phyloP scores from a whole-genome alignment of 1,140 invertebrate genomes.

The Pseudoatta argentina region DNA sequence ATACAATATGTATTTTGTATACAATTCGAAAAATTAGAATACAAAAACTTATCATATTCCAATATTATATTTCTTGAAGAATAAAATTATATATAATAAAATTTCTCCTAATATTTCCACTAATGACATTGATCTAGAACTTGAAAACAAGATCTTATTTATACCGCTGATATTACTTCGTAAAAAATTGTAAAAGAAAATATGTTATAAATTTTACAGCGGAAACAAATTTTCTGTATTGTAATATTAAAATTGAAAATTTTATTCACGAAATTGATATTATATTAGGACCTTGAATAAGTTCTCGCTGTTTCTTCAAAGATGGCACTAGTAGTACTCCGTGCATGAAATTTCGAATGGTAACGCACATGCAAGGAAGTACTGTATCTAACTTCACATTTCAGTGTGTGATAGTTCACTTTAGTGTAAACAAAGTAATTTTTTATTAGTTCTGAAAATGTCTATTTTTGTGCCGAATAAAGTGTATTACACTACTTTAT shows the following conservation, averaged over 20 bases:
- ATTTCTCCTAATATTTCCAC: not conserved
- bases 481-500: too few species aligned
- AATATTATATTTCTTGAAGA: not conserved
- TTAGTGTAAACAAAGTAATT: too few species aligned
- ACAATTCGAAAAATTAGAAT: not conserved
- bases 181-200: not conserved
- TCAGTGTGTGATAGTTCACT: too few species aligned
- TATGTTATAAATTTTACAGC: not conserved
- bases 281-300: too few species aligned
- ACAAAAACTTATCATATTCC: not conserved
- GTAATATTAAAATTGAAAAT: not conserved
- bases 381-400: too few species aligned
- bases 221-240: not conserved
- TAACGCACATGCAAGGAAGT: too few species aligned
- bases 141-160: not conserved
- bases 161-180: not conserved
- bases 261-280: not conserved
- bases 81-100: slow-evolving; percentile 21
- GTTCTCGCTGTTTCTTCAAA: too few species aligned
- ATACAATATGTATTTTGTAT: too few species aligned
- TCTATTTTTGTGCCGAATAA: too few species aligned
- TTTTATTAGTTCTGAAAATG: too few species aligned
- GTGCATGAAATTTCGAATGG: too few species aligned
- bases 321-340: too few species aligned
- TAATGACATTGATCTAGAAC: not conserved